Base-by-base conservation (phyloP, 2,113 vertebrate genomes). In the Notarius quadriscutis region DNA sequence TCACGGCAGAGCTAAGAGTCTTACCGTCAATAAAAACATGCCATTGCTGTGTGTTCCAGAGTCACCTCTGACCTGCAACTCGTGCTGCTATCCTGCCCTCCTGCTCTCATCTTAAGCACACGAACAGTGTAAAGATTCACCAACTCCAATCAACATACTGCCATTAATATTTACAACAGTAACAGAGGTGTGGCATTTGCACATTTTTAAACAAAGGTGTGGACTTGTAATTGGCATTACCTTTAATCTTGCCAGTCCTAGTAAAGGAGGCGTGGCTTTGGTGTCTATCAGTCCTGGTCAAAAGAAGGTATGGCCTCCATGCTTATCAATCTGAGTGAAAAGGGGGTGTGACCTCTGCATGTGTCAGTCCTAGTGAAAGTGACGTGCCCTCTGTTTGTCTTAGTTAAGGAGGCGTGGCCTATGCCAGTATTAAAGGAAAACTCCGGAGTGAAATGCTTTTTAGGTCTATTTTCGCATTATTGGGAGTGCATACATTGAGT, bases 1-100 rank as follows among this genome's bases (percentile, higher is more conserved):
- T 57, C 53, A 34, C 18, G 12, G 25, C 25, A 79, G 78, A 77
- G 82, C 86, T 67, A 83, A 78, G 65, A 78, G 80, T 55, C 84
- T 63, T 41, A 63, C n/a, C 2, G 2, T 58, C 51, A 51, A 30
- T 15, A 79, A 55, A 79, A 79, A 53, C 58, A 83, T 2, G 81
- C n/a, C 57, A 8, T 17, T 18, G 53, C 48, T 41, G 30, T 27
- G 69, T 75, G 48, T 51, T 55, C 30, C n/a, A 27, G n/a, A 30
- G 53, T 53, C 15, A 0, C 18, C 57, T 22, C 51, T 50, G 15
- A 78, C 41, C 72, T 50, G 41, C n/a, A 34, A 30, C 50, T 50
- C 14, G 27, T 9, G 25, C 15, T 34, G 51, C 50, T 71, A 8
- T 27, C 17, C 18, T 22, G 50, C 22, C 27, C 18, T 71, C 17